These are phyloP conservation scores for Osedax fenrisi DNA, from an alignment of 2,888 invertebrate genomes.

Conservation along the genomic window DNA sequence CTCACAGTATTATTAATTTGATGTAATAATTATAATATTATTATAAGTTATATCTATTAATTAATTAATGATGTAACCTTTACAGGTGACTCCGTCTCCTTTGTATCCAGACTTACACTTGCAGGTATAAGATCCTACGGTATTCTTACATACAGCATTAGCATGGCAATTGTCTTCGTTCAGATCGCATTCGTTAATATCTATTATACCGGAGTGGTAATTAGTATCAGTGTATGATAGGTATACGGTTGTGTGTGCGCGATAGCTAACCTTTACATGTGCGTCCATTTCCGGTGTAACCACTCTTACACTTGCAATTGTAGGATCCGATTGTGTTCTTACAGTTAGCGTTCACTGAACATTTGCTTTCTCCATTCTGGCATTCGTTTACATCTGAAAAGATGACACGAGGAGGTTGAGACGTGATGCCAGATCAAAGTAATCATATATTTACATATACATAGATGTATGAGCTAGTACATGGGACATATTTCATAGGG, in stretches of 20 bases:
- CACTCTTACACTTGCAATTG: slow-evolving; percentile 41
- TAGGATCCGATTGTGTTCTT: slow-evolving; percentile 41
- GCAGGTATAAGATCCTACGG: neutral
- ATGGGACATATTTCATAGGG: no score
- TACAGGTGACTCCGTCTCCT: neutral
- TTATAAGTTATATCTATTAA: no score
- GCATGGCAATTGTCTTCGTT: neutral
- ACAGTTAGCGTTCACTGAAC: slow-evolving; percentile 38
- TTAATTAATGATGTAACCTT: neutral
- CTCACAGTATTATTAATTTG: no score
- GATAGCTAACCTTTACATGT: slow-evolving; percentile 15
- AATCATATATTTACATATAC: neutral
- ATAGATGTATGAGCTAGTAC: no score
- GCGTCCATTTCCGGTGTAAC: slow-evolving; percentile 35
- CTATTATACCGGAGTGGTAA: no score
- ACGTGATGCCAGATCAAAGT: no score
- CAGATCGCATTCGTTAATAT: neutral
- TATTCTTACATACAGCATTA: neutral
- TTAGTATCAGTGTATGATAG: no score
- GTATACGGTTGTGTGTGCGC: no score
- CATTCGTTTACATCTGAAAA: slow-evolving; percentile 28
- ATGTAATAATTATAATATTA: no score
- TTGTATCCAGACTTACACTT: neutral
- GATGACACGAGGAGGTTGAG: no score
- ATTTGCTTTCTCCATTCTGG: slow-evolving; percentile 18